Evolutionary conservation across 2,113 vertebrate genomes (phyloP).

Genomic region (Sapayoa aenigma): DNA sequence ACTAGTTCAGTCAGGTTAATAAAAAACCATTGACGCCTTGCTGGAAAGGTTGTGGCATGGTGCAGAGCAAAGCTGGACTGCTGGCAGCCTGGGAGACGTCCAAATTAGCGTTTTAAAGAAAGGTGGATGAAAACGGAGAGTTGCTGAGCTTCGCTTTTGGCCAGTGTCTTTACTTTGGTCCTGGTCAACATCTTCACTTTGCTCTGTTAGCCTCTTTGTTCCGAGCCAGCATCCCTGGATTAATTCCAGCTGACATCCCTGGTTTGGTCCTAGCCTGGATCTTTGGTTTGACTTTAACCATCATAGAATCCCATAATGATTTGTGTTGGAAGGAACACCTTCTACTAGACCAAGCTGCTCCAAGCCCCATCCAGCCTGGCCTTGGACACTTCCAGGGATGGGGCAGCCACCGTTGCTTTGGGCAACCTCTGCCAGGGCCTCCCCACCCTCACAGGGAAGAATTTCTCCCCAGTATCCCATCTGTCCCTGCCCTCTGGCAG

Average conservation of each 20-base stretch:
- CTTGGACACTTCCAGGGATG: fast-evolving
- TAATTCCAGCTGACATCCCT: not conserved
- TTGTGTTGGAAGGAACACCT: not conserved
- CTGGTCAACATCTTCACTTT: not conserved
- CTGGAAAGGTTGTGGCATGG: fast-evolving
- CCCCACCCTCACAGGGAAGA: fast-evolving
- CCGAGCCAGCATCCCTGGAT: not conserved
- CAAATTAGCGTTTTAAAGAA: not conserved
- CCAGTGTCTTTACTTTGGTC: not conserved
- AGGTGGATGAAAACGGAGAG: not conserved
- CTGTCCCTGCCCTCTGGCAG: fast-evolving
- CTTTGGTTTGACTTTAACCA: not conserved
- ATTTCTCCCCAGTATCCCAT: not conserved
- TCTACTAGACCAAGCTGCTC: fast-evolving
- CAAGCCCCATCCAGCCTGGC: fast-evolving
- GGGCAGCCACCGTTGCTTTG: not conserved
- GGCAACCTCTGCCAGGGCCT: not conserved
- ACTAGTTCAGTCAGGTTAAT: not conserved
- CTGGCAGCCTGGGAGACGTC: not conserved
- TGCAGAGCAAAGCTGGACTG: not conserved
- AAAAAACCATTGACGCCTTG: not conserved
- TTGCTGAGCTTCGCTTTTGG: not conserved
- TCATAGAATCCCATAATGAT: not conserved
- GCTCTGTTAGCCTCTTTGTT: not conserved
- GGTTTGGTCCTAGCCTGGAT: no score